Evolutionary conservation across 92 coral and sea anemone genomes (phyloP).

Genomic region (Muricea muricata): DNA sequence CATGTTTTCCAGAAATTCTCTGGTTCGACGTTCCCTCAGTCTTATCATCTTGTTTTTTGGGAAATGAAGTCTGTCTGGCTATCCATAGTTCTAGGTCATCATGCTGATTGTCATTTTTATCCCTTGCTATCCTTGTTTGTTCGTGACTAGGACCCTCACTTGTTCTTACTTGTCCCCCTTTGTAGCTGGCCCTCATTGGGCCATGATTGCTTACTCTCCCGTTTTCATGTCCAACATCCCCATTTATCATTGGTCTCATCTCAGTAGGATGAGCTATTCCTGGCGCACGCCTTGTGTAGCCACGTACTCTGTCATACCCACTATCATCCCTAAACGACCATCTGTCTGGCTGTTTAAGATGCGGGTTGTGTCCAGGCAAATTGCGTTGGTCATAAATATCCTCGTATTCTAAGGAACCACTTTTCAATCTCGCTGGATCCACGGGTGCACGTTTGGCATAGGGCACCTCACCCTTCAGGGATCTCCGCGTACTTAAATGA

Average conservation of each 20-base stretch:
- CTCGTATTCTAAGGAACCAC: slow-evolving; percentile 13
- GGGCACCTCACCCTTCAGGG: background rate
- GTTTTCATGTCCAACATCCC: background rate
- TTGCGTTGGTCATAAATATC: slow-evolving; percentile 14
- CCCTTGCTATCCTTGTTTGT: background rate
- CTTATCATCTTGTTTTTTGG: background rate
- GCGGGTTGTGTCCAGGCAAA: too few species aligned
- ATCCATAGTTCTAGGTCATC: background rate
- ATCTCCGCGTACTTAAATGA: background rate
- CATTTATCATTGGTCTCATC: background rate
- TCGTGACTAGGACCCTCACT: background rate
- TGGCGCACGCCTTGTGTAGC: background rate
- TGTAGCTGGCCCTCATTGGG: background rate
- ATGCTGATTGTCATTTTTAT: background rate
- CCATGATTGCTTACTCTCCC: background rate
- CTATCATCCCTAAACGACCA: slow-evolving; percentile 13
- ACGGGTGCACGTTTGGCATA: background rate
- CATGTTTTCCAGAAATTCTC: background rate
- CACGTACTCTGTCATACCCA: background rate
- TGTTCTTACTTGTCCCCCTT: background rate
- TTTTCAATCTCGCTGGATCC: background rate
- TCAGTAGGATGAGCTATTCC: background rate
- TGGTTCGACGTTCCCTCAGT: background rate
- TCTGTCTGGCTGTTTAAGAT: background rate
- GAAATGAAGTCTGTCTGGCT: slow-evolving; percentile 2